Evolutionary conservation across 2,888 invertebrate species (phyloP), one percentile per base, ranked within the genome.

Genomic region (Archips crataeganus): DNA sequence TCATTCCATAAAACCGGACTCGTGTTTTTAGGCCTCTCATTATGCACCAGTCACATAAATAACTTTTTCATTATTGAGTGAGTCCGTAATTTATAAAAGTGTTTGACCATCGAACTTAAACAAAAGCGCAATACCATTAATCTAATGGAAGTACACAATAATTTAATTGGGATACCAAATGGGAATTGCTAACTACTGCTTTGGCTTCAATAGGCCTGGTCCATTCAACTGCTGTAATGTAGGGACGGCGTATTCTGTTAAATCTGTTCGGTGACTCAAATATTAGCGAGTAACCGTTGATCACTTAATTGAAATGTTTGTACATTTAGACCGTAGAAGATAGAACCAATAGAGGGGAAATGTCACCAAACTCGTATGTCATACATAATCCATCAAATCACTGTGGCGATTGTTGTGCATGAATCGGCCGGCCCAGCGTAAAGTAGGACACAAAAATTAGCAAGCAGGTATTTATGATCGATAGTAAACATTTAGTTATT

Each of bases 221-320:
- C 63, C 47, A 73, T 73, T 68, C 62, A 73, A n/a, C 36, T 11
- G 8, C 54, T 9, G 42, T 67, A 42, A 54, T 51, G 23, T 67
- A 34, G 23, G 63, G 47, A n/a, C 6, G 32, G 15, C 45, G n/a
- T 34, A 59, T 5, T 45, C 34, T 8, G 49, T 4, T 13, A 34
- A 62, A 36, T 3, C 36, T 5, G 36, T 5, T 23, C 8, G 47
- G 15, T 62, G 62, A 34, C 54, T 15, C 32, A 15, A 36, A 49
- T 34, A 67, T 67, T 62, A 23, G n/a, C 45, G 47, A 47, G n/a
- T 67, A 32, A 32, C 42, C 67, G n/a, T 23, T 68, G 51, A 63
- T 72, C 36, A 57, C 36, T 72, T 63, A n/a, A 62, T 57, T 64
- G 54, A 23, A 47, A 51, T 57, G 57, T 51, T 67, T 51, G 61